Evolutionary conservation across 1,140 invertebrate genomes (phyloP).

Genomic region (Bombus impatiens): DNA sequence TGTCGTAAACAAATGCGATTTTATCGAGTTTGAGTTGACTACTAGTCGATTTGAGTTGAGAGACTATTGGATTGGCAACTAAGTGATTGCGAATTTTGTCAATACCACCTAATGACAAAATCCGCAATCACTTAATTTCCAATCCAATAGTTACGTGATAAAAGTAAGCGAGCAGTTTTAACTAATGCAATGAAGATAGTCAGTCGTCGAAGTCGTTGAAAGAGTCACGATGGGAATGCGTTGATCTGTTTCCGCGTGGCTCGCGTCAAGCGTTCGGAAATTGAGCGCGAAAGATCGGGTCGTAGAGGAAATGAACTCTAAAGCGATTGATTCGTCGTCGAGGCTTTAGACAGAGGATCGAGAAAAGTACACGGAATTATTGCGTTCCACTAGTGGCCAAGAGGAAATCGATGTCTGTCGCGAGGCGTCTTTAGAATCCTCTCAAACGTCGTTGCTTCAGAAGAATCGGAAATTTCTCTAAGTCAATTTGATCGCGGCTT

Average conservation of each 20-base stretch:
- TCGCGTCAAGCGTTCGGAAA: slow-evolving; percentile 20
- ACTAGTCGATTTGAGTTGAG: too few relatives aligned
- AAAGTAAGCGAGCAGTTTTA: neutral
- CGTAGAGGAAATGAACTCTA: neutral
- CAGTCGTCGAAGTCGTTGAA: neutral
- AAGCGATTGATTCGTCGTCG: slow-evolving; percentile 4
- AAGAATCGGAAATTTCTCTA: neutral
- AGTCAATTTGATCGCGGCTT: slow-evolving; percentile 20
- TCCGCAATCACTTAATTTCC: too few relatives aligned
- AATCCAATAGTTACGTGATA: neutral
- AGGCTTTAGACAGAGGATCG: neutral
- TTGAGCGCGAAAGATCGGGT: slow-evolving; percentile 3
- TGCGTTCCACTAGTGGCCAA: neutral
- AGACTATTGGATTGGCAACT: too few relatives aligned
- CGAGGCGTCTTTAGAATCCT: neutral
- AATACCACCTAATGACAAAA: too few relatives aligned
- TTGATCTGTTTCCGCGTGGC: neutral
- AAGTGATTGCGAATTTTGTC: too few relatives aligned
- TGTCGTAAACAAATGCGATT: neutral
- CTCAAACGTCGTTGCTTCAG: neutral
- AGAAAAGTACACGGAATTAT: slow-evolving; percentile 33
- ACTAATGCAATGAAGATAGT: neutral
- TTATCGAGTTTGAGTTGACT: neutral
- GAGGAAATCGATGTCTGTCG: slow-evolving; percentile 24
- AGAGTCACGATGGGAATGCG: neutral